phyloP scores from a whole-genome alignment of 1,140 invertebrate species.

The Euschistus heros region DNA sequence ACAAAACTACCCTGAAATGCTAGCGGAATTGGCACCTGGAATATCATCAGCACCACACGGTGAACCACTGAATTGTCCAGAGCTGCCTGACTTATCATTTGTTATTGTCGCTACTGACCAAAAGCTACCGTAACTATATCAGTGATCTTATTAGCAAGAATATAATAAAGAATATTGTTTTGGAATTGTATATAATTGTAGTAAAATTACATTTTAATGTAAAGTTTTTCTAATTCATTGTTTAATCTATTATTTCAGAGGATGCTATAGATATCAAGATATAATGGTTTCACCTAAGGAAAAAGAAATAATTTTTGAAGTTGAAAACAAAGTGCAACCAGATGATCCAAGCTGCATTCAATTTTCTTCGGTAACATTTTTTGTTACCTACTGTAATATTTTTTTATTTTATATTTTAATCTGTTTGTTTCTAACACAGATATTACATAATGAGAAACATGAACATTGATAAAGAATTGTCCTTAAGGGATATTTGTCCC shows the following conservation, averaged over 20 bases:
- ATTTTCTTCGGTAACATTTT: constrained; percentile 70
- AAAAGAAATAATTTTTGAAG: constrained; percentile 38
- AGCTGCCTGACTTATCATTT: constrained; percentile 41
- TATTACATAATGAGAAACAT: no score
- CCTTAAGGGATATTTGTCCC: no score
- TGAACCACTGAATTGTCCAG: constrained; percentile 20
- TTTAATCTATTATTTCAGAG: constrained; percentile 39
- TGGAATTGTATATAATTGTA: no score
- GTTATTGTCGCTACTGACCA: constrained; percentile 44
- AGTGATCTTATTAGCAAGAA: not conserved
- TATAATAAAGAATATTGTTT: no score
- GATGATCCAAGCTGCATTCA: constrained; percentile 66
- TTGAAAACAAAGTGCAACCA: constrained; percentile 45
- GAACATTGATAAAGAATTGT: no score
- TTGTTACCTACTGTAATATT: no score
- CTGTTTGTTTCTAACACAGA: no score
- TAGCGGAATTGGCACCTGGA: constrained; percentile 37
- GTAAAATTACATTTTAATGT: no score
- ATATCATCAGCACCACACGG: constrained; percentile 21
- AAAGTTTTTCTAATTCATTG: no score
- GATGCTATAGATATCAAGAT: constrained; percentile 48
- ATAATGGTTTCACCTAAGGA: constrained; percentile 37
- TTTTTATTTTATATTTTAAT: no score
- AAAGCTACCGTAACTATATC: constrained; percentile 40
- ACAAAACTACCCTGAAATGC: constrained; percentile 60